phyloP scores from a whole-genome alignment of 1,140 invertebrate genomes.

The Trigoniulus corallinus region DNA sequence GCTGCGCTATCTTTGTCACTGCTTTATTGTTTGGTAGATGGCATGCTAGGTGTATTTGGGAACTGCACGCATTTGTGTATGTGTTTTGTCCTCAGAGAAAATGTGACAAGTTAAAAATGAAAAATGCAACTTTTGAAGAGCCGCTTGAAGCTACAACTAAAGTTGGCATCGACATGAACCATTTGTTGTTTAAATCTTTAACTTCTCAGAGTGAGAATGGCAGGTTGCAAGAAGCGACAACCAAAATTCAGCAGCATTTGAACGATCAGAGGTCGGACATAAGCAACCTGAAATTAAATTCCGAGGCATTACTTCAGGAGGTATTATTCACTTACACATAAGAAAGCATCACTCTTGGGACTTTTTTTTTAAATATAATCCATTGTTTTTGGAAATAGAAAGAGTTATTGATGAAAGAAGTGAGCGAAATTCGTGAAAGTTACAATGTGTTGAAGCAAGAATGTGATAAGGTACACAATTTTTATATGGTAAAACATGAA shows the following conservation, averaged over 20 bases:
- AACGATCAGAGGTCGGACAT: neutral
- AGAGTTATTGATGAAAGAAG: no score
- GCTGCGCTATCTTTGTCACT: no score
- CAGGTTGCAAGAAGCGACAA: constrained; percentile 22
- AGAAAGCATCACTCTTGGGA: no score
- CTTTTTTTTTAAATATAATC: no score
- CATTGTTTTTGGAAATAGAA: no score
- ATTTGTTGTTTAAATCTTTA: constrained; percentile 41
- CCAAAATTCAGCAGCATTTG: constrained; percentile 10
- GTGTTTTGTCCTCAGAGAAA: constrained; percentile 2
- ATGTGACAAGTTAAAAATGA: constrained; percentile 21
- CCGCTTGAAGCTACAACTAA: constrained; percentile 27
- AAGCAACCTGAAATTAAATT: neutral
- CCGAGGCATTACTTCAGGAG: neutral
- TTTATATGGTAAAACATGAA: no score
- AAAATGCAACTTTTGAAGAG: constrained; percentile 23
- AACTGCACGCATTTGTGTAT: constrained; percentile 6
- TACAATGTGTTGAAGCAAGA: no score
- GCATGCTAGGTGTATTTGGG: no score
- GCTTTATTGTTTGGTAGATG: no score
- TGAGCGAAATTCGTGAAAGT: no score
- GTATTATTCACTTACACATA: neutral
- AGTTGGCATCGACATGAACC: constrained; percentile 26
- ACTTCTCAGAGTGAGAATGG: constrained; percentile 25
- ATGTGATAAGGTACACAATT: no score